Conservation (phyloP, 2,113 vertebrate genomes). For the Dunckerocampus dactyliophorus region DNA sequence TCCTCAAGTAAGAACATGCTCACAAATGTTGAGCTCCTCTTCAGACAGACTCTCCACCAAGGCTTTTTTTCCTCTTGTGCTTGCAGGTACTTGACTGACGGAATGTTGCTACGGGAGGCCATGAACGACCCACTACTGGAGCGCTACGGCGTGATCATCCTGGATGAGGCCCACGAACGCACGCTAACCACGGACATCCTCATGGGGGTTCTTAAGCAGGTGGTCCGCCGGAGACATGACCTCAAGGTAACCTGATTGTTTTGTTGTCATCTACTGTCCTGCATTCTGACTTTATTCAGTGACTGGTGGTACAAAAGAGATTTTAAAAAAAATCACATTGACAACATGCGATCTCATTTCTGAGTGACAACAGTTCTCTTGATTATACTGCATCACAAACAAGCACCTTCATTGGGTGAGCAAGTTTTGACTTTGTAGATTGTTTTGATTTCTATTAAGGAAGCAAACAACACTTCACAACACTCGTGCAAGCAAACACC, state of each 20-base stretch:
- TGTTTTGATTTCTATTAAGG: too few relatives aligned
- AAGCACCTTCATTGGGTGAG: too few relatives aligned
- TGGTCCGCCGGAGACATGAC: conserved; percentile 91
- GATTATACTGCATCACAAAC: too few relatives aligned
- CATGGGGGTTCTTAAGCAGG: conserved; percentile 97
- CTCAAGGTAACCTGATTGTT: conserved; percentile 82
- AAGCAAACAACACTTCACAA: too few relatives aligned
- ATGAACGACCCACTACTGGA: conserved; percentile 98
- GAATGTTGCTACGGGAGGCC: conserved; percentile 95
- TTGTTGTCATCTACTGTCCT: too few relatives aligned
- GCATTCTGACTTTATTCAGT: not conserved
- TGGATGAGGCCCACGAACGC: conserved; percentile 96
- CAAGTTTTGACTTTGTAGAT: too few relatives aligned
- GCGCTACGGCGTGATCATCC: conserved; percentile 94
- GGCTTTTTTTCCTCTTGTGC: not conserved
- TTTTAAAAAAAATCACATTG: too few relatives aligned
- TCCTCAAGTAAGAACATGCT: conserved; percentile 79
- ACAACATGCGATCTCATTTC: too few relatives aligned
- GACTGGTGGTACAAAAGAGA: too few relatives aligned
- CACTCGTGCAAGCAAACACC: too few relatives aligned
- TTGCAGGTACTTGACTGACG: conserved; percentile 95
- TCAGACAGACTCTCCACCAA: not conserved
- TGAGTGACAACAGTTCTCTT: too few relatives aligned
- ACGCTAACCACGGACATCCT: conserved; percentile 97
- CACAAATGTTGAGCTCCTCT: not conserved